phyloP scores from a whole-genome alignment of 2,113 vertebrate genomes.

The Ceratotherium simum region DNA sequence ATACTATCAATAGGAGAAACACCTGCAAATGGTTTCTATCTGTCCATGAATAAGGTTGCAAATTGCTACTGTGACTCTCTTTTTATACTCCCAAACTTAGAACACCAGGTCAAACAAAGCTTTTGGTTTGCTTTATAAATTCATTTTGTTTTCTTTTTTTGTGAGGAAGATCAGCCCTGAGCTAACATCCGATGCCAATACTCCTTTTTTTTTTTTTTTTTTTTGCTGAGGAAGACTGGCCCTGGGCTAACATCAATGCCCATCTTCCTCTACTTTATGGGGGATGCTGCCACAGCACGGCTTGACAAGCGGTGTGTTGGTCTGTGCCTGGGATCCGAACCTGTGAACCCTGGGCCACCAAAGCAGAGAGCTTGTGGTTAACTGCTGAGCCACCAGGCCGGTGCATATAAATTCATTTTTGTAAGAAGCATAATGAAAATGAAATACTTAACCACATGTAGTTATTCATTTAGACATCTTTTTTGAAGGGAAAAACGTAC shows the following conservation, averaged over 20 bases:
- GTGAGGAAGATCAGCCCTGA: too few relatives aligned
- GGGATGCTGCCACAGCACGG: too few relatives aligned
- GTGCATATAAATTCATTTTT: slow-evolving; percentile 4
- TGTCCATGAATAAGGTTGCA: neutral
- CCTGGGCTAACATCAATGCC: too few relatives aligned
- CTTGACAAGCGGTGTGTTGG: too few relatives aligned
- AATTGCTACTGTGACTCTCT: neutral
- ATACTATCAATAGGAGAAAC: neutral
- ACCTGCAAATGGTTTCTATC: neutral
- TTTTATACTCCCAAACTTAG: neutral
- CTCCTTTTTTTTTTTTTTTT: too few relatives aligned
- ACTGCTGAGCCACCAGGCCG: too few relatives aligned
- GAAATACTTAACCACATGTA: neutral
- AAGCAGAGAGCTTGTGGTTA: too few relatives aligned
- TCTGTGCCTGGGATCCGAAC: too few relatives aligned
- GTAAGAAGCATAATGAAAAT: slow-evolving; percentile 29
- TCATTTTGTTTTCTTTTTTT: neutral
- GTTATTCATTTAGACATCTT: neutral
- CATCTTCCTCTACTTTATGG: too few relatives aligned
- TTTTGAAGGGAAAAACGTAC: neutral
- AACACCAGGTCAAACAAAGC: neutral
- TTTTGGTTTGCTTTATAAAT: neutral
- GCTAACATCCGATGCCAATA: too few relatives aligned
- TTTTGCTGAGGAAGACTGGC: too few relatives aligned
- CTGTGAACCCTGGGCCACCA: too few relatives aligned